Conservation (phyloP, 2,888 invertebrate species). For the Calameuta filiformis region DNA sequence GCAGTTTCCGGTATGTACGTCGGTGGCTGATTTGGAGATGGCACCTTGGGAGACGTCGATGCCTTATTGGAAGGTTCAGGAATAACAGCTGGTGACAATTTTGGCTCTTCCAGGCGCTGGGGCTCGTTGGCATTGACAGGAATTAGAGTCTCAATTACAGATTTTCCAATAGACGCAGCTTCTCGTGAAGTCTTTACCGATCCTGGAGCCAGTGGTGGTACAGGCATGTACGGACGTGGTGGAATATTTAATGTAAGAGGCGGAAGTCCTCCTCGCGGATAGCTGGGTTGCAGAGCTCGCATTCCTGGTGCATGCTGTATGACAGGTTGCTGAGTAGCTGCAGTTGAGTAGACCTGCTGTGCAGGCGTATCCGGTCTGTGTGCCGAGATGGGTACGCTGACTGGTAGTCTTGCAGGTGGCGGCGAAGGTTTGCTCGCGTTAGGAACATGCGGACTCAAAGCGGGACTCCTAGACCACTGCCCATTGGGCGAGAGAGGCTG, state of each 20-base stretch:
- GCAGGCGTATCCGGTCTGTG: slow-evolving; percentile 52
- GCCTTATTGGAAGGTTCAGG: slow-evolving; percentile 59
- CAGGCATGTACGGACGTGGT: slow-evolving; percentile 59
- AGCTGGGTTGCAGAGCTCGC: slow-evolving; percentile 57
- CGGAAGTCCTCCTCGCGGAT: slow-evolving; percentile 59
- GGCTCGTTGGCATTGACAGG: slow-evolving; percentile 52
- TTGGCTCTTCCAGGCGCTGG: slow-evolving; percentile 56
- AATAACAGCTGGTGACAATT: slow-evolving; percentile 57
- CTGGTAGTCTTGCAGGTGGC: slow-evolving; percentile 53
- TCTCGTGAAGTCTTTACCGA: slow-evolving; percentile 51
- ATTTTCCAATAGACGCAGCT: slow-evolving; percentile 42
- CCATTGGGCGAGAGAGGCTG: slow-evolving; percentile 60
- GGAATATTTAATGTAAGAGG: slow-evolving; percentile 60
- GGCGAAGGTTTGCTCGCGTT: slow-evolving; percentile 42
- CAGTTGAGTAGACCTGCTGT: slow-evolving; percentile 60
- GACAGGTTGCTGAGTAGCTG: slow-evolving; percentile 60
- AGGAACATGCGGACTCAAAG: slow-evolving; percentile 41
- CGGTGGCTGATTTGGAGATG: slow-evolving; percentile 63
- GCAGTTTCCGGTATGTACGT: slow-evolving; percentile 64
- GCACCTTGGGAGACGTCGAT: slow-evolving; percentile 62
- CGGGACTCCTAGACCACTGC: slow-evolving; percentile 54
- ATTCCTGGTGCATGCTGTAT: slow-evolving; percentile 63
- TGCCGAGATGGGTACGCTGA: slow-evolving; percentile 56
- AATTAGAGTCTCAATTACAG: slow-evolving; percentile 60
- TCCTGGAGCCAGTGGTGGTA: slow-evolving; percentile 49